Conservation (phyloP, 2,888 invertebrate genomes). For the Lasius fuliginosus region DNA sequence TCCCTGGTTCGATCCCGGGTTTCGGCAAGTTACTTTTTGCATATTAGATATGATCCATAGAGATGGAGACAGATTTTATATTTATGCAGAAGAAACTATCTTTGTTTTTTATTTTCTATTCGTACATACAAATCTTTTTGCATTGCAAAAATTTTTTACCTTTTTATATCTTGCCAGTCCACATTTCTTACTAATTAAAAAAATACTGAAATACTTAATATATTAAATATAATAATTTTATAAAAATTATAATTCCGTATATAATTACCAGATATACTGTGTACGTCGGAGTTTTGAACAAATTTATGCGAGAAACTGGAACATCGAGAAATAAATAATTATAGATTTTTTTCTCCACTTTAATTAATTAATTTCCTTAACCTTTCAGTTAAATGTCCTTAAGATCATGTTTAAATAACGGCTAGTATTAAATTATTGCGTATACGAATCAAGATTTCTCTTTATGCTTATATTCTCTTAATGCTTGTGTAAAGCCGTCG, state of each 20-base stretch:
- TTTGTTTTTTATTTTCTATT: constrained; percentile 3
- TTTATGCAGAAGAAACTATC: background rate
- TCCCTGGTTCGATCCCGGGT: constrained; percentile 72
- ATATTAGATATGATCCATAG: background rate
- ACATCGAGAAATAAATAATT: constrained; percentile 17
- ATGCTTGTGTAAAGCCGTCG: constrained; percentile 30
- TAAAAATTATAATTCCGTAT: constrained; percentile 5
- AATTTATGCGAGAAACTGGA: background rate
- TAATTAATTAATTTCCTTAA: constrained; percentile 15
- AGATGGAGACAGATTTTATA: background rate
- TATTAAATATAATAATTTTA: background rate
- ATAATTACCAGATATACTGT: background rate
- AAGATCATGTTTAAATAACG: constrained; percentile 18
- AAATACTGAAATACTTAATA: background rate
- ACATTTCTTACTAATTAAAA: background rate
- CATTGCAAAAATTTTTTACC: background rate
- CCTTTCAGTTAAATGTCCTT: constrained; percentile 19
- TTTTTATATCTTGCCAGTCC: background rate
- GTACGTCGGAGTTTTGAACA: background rate
- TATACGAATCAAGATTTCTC: constrained; percentile 18
- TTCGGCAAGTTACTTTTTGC: constrained; percentile 60
- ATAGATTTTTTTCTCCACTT: background rate
- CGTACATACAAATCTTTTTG: background rate
- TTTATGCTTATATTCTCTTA: background rate
- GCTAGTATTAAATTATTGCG: constrained; percentile 36